Evolutionary conservation across 2,888 invertebrate genomes (phyloP).

Genomic region (Cosmorhoe ocellata): DNA sequence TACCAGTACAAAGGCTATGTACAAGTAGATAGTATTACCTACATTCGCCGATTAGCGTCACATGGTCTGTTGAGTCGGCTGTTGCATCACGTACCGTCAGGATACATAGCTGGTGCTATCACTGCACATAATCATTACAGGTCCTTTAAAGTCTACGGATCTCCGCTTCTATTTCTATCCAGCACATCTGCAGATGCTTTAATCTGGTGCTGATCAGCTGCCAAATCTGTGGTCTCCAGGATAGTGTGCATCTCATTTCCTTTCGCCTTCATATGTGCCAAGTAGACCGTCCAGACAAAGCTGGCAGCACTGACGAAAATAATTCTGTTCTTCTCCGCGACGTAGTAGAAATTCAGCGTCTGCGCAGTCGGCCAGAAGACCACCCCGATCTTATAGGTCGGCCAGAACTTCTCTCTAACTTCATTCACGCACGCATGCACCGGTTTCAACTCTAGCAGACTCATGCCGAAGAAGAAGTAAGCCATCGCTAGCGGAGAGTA

Average conservation of each 20-base stretch:
- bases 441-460: slow-evolving; percentile 85
- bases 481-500: slow-evolving; percentile 88
- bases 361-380: slow-evolving; percentile 88
- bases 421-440: slow-evolving; percentile 84
- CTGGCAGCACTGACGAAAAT: slow-evolving; percentile 88
- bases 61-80: too few relatives aligned
- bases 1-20: too few relatives aligned
- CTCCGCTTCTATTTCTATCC: too few relatives aligned
- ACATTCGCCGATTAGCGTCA: too few relatives aligned
- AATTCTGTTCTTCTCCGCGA: slow-evolving; percentile 88
- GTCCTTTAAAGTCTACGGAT: too few relatives aligned
- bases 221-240: too few relatives aligned
- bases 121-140: too few relatives aligned
- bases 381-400: slow-evolving; percentile 86
- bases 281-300: slow-evolving; percentile 88
- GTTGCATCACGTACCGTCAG: too few relatives aligned
- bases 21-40: too few relatives aligned
- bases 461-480: slow-evolving; percentile 90
- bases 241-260: slow-evolving; percentile 42
- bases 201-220: too few relatives aligned
- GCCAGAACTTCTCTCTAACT: slow-evolving; percentile 86
- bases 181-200: too few relatives aligned
- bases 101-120: too few relatives aligned
- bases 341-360: slow-evolving; percentile 87
- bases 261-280: slow-evolving; percentile 87